These are phyloP conservation scores for Thripadectes ignobilis DNA, from an alignment of 2,797 vertebrate species.

Conservation along the genomic window DNA sequence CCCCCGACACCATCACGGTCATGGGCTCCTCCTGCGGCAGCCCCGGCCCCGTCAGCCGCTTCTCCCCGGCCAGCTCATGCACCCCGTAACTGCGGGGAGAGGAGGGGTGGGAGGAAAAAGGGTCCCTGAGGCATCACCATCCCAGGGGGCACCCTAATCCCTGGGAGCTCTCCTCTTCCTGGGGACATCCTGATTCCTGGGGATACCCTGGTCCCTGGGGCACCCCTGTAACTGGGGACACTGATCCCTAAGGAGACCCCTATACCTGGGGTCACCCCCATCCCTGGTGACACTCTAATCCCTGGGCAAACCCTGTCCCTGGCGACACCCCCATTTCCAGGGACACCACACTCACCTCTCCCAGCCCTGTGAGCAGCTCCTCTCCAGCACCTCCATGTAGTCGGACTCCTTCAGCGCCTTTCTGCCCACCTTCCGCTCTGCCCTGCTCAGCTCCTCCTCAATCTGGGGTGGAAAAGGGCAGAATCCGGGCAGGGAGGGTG, in stretches of 20 bases:
- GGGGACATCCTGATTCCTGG: neutral
- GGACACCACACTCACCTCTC: conserved; percentile 60
- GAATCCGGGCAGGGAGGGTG: fast-evolving
- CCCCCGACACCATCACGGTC: conserved; percentile 67
- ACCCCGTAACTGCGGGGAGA: conserved; percentile 69
- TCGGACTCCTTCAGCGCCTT: conserved; percentile 57
- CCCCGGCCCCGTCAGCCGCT: conserved; percentile 70
- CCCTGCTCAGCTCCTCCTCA: conserved; percentile 62
- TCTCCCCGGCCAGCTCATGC: conserved; percentile 66
- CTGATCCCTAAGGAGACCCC: fast-evolving
- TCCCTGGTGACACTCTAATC: fast-evolving
- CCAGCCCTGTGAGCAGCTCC: conserved; percentile 73
- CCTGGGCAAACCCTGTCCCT: neutral
- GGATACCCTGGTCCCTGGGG: neutral
- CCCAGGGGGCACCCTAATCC: neutral
- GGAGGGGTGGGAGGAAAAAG: neutral
- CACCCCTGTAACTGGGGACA: neutral
- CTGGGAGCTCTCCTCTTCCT: neutral
- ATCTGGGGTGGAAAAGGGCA: conserved; percentile 54
- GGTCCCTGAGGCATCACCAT: fast-evolving
- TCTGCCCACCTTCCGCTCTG: conserved; percentile 56
- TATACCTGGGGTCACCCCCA: neutral
- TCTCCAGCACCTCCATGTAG: conserved; percentile 73
- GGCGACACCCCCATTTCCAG: neutral
- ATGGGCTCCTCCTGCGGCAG: conserved; percentile 24